Percentiles rank a stretch among this genome's conserved stretches.
These are phyloP conservation scores for Mustela nigripes DNA, from an alignment of 2,113 vertebrate genomes.

Conservation along the genomic window DNA sequence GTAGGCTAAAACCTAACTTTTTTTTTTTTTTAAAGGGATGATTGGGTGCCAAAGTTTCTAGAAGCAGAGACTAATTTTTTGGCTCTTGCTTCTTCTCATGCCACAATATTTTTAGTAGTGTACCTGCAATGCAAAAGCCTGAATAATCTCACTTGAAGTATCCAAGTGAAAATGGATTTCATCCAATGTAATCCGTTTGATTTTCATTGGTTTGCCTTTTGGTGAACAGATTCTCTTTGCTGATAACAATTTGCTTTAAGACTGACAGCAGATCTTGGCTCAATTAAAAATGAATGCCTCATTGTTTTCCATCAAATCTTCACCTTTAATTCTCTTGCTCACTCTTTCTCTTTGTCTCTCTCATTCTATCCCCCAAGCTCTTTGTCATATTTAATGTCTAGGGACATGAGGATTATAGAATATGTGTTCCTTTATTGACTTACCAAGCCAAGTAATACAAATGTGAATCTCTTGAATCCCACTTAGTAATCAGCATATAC, in stretches of 20 bases:
- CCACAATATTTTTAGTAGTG: constrained; percentile 24
- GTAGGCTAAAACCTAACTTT: constrained; percentile 38
- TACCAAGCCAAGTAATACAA: neutral
- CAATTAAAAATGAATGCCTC: neutral
- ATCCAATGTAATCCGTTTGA: constrained; percentile 33
- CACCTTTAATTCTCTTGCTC: neutral
- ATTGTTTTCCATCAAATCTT: neutral
- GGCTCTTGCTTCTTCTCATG: neutral
- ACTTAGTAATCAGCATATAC: neutral
- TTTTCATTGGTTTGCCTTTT: constrained; percentile 69
- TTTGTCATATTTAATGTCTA: neutral
- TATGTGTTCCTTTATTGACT: neutral
- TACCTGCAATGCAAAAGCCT: constrained; percentile 47
- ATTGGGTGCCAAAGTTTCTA: constrained; percentile 5
- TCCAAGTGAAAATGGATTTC: neutral
- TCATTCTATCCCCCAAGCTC: neutral
- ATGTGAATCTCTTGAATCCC: neutral
- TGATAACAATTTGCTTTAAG: constrained; percentile 47
- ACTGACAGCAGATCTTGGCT: neutral
- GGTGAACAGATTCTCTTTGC: constrained; percentile 59
- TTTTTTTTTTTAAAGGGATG: neutral
- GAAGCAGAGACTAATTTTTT: constrained; percentile 11
- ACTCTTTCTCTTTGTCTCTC: neutral
- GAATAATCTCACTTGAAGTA: constrained; percentile 3
- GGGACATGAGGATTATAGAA: neutral